Percentiles rank a stretch among this genome's conserved stretches.
Evolutionary conservation across 2,888 invertebrate species (phyloP).

Genomic region (Aelia acuminata): DNA sequence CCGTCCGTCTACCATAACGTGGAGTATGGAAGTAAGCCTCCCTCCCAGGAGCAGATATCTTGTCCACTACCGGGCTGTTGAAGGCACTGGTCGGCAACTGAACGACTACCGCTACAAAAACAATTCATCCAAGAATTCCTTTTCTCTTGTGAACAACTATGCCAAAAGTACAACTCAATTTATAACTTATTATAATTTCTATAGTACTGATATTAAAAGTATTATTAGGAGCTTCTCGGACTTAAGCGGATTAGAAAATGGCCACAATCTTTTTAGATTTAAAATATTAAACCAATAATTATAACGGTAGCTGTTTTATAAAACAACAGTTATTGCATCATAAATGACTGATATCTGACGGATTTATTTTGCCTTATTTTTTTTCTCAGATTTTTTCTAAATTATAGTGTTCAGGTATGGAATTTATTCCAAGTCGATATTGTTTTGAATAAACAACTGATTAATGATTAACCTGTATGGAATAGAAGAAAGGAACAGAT

Average conservation of each 20-base stretch:
- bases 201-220: too few relatives aligned
- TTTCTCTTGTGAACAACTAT: background rate
- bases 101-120: background rate
- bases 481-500: background rate
- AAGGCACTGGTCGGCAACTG: background rate
- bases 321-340: background rate
- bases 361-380: background rate
- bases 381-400: background rate
- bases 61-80: background rate
- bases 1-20: background rate
- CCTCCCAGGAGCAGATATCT: background rate
- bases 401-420: background rate
- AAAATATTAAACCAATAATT: background rate
- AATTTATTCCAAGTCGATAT: background rate
- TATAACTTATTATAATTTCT: too few relatives aligned
- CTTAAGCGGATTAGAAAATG: too few relatives aligned
- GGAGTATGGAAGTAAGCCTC: background rate
- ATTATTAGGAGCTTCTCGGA: too few relatives aligned
- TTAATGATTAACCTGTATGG: background rate
- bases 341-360: background rate
- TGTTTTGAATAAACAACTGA: background rate
- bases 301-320: background rate
- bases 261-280: too few relatives aligned
- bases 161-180: too few relatives aligned
- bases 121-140: too few relatives aligned